Evolutionary conservation across 2,797 vertebrate genomes (phyloP).

Genomic region (Bradypodion pumilum): DNA sequence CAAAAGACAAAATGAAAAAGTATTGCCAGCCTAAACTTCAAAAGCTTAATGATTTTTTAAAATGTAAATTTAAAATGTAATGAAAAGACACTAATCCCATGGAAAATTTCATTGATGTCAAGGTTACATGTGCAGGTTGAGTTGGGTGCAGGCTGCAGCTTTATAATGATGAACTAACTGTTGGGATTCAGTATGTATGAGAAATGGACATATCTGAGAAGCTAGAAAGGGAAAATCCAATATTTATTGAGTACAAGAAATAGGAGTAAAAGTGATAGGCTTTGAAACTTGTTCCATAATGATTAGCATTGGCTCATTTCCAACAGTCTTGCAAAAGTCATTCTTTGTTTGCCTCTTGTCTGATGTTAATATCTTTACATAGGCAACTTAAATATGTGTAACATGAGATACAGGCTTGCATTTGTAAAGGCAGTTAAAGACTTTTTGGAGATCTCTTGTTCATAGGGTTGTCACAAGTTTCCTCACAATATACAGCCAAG

Average conservation of each 20-base stretch:
- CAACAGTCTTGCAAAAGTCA: not conserved
- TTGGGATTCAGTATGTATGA: slow-evolving; percentile 1
- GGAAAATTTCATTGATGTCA: not conserved
- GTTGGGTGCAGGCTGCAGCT: not conserved
- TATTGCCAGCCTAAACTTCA: not conserved
- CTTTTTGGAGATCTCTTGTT: no score
- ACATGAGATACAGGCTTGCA: not conserved
- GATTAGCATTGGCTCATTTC: not conserved
- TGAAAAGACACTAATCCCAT: not conserved
- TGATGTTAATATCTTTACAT: slow-evolving; percentile 15
- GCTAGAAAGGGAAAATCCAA: not conserved
- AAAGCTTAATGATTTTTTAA: slow-evolving; percentile 19
- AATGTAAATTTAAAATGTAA: no score
- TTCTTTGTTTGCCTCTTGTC: slow-evolving; percentile 21
- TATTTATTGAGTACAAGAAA: slow-evolving; percentile 48
- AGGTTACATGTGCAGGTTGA: not conserved
- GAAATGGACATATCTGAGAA: slow-evolving; percentile 23
- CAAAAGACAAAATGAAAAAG: not conserved
- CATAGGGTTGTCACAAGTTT: no score
- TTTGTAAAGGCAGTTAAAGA: no score
- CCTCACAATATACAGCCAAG: no score
- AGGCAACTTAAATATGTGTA: slow-evolving; percentile 37
- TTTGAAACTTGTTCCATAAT: slow-evolving; percentile 19
- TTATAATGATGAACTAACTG: slow-evolving; percentile 25
- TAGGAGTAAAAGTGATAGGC: slow-evolving; percentile 44